Evolutionary conservation across 2,113 vertebrate genomes (phyloP).

Genomic region (Galbula dea): DNA sequence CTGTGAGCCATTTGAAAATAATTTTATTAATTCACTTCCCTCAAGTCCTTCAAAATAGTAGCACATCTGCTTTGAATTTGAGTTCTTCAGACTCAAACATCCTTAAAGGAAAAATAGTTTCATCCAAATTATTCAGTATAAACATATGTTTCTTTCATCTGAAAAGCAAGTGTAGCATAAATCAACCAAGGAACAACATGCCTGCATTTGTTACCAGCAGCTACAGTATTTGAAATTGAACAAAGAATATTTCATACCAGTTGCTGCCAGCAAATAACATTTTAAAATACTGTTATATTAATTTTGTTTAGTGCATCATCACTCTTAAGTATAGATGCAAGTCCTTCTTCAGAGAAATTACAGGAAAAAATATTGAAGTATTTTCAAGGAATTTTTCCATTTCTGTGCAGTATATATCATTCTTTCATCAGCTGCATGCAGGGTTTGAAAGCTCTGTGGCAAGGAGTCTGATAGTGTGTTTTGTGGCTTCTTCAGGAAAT

Average conservation of each 20-base stretch:
- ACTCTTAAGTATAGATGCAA: neutral
- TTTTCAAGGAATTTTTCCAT: neutral
- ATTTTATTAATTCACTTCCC: conserved; percentile 48
- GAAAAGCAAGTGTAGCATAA: conserved; percentile 1
- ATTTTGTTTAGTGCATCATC: neutral
- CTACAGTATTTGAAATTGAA: neutral
- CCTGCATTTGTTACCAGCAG: neutral
- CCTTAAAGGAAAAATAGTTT: conserved; percentile 42
- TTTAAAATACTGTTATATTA: neutral
- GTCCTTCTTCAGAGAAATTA: neutral
- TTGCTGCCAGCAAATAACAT: neutral
- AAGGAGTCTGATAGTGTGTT: neutral
- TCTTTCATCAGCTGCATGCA: neutral
- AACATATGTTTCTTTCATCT: conserved; percentile 9
- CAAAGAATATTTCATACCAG: neutral
- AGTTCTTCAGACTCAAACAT: conserved; percentile 11
- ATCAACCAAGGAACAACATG: neutral
- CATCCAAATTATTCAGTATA: conserved; percentile 5
- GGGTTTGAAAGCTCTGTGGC: neutral
- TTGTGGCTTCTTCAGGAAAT: neutral
- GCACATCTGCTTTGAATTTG: conserved; percentile 37
- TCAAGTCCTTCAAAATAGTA: conserved; percentile 43
- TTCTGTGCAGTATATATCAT: neutral
- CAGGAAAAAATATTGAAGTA: neutral
- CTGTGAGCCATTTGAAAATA: conserved; percentile 34